Evolutionary conservation across 1,140 invertebrate genomes (phyloP), one percentile per base, ranked within the genome.

Genomic region (Sitodiplosis mosellana): DNA sequence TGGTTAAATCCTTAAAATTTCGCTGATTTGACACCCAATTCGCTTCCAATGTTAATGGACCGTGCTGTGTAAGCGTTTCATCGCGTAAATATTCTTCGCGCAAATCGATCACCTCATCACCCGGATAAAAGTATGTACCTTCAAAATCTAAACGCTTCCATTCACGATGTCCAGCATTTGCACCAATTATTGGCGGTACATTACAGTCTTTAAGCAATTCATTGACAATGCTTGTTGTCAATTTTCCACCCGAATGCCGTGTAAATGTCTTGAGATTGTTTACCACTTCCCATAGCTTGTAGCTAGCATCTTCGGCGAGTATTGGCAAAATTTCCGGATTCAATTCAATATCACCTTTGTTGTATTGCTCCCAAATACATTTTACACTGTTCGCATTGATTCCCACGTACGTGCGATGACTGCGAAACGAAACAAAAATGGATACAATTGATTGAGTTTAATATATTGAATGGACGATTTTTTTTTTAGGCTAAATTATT

Each of bases 311-410:
- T 45, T 64, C 62, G 0, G 62, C 62, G 3, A 64, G 46, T 1
- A 54, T 54, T 0, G 60, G 48, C 37, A 56, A 64, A 14, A 64
- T 59, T 36, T 64, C 62, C 34, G 58, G 53, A 0, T 57, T 58
- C 14, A 45, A 14, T 15, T 64, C 62, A 14, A 58, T 55, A 48
- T 64, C 59, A n/a, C 59, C 62, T 46, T 59, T 59, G 46, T 64
- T 57, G 43, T 63, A 54, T 50, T 64, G 62, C 46, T 64, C 62
- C 62, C 62, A 64, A 33, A 64, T 60, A 20, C 60, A 60, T 49
- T 61, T 64, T 1, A 64, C 56, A 21, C 54, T 56, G 14, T 59
- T 53, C 14, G 56, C 51, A 33, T 59, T 58, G n/a, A 64, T 55
- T 15, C 60, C 62, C 2, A 58, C 56, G 46, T 64, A 63, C 6